A percentile compares a stretch with the other conserved stretches of the same genome.
Evolutionary conservation across 1,140 invertebrate species (phyloP).

Genomic region (Alviniconcha marisindica): DNA sequence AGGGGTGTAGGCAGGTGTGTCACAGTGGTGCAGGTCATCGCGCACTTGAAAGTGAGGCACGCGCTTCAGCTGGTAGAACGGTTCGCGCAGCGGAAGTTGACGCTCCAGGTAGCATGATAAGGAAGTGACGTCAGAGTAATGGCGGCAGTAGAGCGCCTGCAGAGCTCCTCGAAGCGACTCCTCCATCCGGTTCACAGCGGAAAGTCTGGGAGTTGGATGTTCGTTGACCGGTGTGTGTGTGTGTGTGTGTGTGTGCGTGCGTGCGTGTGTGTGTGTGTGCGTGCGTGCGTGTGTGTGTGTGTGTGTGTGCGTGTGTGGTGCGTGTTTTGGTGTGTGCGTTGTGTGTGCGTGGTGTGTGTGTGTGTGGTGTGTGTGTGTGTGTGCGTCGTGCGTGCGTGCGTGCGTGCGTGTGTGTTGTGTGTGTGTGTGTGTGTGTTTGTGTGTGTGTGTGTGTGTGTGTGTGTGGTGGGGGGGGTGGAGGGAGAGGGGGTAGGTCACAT

Average conservation of each 20-base stretch:
- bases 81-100: slow-evolving; percentile 47
- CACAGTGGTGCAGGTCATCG: slow-evolving; percentile 46
- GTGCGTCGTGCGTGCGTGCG: background rate
- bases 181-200: background rate
- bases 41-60: slow-evolving; percentile 53
- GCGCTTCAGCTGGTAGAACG: slow-evolving; percentile 50
- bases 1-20: slow-evolving; percentile 47
- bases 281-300: slow-evolving; percentile 15
- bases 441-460: background rate
- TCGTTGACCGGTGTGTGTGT: background rate
- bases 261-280: slow-evolving; percentile 12
- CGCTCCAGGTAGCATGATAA: slow-evolving; percentile 52
- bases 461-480: too few relatives aligned
- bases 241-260: slow-evolving; percentile 15
- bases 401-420: slow-evolving; percentile 29
- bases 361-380: background rate
- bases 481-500: too few relatives aligned
- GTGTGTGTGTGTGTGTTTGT: slow-evolving; percentile 19
- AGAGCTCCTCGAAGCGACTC: slow-evolving; percentile 23
- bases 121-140: slow-evolving; percentile 47
- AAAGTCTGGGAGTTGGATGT: background rate
- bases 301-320: background rate
- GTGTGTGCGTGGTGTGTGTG: background rate
- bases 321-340: too few relatives aligned
- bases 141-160: slow-evolving; percentile 13